Evolutionary conservation across 2,113 vertebrate species (phyloP).

Genomic region (Pomatostomus ruficeps): DNA sequence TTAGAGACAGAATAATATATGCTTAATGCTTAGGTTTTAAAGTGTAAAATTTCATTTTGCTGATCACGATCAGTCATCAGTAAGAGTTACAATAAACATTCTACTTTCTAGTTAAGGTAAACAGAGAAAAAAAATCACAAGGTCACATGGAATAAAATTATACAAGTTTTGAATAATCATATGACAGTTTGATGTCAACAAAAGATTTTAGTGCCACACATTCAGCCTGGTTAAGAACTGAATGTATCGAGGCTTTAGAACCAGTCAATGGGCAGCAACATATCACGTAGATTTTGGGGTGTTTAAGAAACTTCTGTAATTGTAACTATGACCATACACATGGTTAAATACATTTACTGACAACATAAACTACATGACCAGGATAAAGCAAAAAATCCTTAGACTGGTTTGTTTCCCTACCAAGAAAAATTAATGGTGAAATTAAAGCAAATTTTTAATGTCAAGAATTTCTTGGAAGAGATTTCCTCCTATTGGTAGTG

Average conservation of each 20-base stretch:
- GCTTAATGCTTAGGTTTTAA: neutral
- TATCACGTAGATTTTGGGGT: neutral
- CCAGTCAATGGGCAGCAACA: neutral
- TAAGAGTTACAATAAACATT: neutral
- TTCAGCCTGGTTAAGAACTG: neutral
- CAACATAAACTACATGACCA: neutral
- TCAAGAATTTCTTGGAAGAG: neutral
- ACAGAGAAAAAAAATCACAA: neutral
- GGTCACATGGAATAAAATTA: neutral
- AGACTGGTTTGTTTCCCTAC: neutral
- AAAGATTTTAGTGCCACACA: neutral
- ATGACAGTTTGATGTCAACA: neutral
- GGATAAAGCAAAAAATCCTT: neutral
- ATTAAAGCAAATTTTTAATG: neutral
- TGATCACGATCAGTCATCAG: neutral
- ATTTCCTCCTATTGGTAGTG: neutral
- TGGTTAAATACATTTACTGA: neutral
- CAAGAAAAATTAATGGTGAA: neutral
- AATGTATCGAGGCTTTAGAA: neutral
- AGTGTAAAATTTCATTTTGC: neutral
- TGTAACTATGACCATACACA: neutral
- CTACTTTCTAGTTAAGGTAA: neutral
- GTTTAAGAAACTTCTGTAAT: neutral
- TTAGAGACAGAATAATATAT: neutral
- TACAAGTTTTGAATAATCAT: neutral